Evolutionary conservation across 2,797 vertebrate genomes (phyloP).

Genomic region (Gephyroberyx darwinii): DNA sequence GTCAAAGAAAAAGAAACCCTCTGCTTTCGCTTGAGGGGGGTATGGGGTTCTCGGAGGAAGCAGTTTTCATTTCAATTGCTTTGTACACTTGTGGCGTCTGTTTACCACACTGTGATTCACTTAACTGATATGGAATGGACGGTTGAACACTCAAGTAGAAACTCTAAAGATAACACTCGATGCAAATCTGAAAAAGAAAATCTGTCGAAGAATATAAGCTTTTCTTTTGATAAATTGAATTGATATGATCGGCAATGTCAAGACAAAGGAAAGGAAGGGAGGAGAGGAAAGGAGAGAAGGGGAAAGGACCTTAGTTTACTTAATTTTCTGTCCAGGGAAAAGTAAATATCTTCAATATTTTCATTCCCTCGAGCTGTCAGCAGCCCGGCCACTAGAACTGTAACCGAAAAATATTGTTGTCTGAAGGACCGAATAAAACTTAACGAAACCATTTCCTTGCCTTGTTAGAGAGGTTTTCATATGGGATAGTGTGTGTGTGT

Average conservation of each 20-base stretch:
- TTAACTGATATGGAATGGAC: conserved; percentile 44
- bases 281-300: conserved; percentile 6
- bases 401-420: conserved; percentile 13
- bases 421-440: conserved; percentile 48
- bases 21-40: conserved; percentile 33
- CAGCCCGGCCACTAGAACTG: conserved; percentile 41
- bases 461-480: conserved; percentile 40
- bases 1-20: conserved; percentile 61
- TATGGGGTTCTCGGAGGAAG: conserved; percentile 13
- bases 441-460: conserved; percentile 30
- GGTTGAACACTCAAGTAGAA: conserved; percentile 18
- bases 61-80: conserved; percentile 57
- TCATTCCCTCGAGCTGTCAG: conserved; percentile 41
- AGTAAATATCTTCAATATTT: conserved; percentile 67
- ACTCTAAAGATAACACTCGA: conserved; percentile 16
- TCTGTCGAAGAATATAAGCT: background rate
- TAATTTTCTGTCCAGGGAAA: conserved; percentile 40
- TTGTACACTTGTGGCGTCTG: conserved; percentile 19
- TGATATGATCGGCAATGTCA: conserved; percentile 1
- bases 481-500: conserved; percentile 25
- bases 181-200: conserved; percentile 31
- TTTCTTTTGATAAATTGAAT: conserved; percentile 23
- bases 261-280: background rate
- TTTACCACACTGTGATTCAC: conserved; percentile 48
- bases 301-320: conserved; percentile 13